Evolutionary conservation across 53 echinoderm and acorn worm genomes (phyloP).

Genomic region (Henricia sp.): DNA sequence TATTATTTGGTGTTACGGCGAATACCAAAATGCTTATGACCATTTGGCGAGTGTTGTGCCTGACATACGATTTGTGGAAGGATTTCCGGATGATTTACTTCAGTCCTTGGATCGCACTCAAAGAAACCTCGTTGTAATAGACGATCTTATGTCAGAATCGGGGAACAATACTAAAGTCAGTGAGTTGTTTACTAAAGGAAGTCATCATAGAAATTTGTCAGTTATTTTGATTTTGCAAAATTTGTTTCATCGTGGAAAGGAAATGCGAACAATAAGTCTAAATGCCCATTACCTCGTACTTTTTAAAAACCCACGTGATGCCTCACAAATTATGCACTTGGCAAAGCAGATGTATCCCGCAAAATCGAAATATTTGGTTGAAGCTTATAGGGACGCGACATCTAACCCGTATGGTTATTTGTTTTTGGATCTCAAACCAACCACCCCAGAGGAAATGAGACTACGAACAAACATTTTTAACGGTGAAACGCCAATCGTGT

Average conservation of each 20-base stretch:
- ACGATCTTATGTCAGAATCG: slow-evolving; percentile 78
- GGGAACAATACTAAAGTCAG: slow-evolving; percentile 61
- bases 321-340: slow-evolving; percentile 77
- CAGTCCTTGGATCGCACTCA: slow-evolving; percentile 43
- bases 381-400: slow-evolving; percentile 70
- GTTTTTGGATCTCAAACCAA: slow-evolving; percentile 75
- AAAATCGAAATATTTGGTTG: slow-evolving; percentile 72
- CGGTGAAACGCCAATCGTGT: slow-evolving; percentile 49
- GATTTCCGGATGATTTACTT: slow-evolving; percentile 63
- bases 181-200: slow-evolving; percentile 76
- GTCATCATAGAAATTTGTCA: slow-evolving; percentile 82
- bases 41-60: slow-evolving; percentile 48
- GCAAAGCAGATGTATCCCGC: slow-evolving; percentile 82
- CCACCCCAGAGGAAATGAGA: slow-evolving; percentile 63
- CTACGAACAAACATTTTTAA: slow-evolving; percentile 75
- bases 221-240: slow-evolving; percentile 81
- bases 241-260: slow-evolving; percentile 73
- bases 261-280: slow-evolving; percentile 79
- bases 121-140: slow-evolving; percentile 68
- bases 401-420: slow-evolving; percentile 68
- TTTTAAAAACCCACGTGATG: slow-evolving; percentile 81
- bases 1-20: slow-evolving; percentile 82
- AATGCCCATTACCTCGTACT: slow-evolving; percentile 76
- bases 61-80: slow-evolving; percentile 70
- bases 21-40: slow-evolving; percentile 75